Conservation (phyloP, 2,113 vertebrate genomes). For the Spheniscus mendiculus region DNA sequence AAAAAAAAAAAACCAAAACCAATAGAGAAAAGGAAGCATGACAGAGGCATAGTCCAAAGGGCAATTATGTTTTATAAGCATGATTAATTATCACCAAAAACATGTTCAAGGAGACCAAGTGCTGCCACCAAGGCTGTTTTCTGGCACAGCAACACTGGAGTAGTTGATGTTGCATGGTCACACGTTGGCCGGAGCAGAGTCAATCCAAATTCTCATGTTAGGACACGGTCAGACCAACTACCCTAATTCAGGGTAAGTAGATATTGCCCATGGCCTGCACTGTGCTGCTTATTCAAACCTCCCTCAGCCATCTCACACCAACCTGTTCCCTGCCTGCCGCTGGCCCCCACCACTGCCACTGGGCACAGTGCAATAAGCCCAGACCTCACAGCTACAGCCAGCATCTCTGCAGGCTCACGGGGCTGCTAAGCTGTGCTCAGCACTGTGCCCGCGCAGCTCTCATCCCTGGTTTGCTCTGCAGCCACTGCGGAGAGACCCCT, state of each 20-base stretch:
- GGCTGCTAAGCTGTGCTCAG: neutral
- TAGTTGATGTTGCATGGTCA: neutral
- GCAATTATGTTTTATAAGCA: neutral
- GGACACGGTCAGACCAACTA: fast-evolving
- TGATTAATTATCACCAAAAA: neutral
- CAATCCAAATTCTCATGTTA: fast-evolving
- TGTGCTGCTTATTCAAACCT: neutral
- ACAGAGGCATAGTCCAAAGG: neutral
- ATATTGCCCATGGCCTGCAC: neutral
- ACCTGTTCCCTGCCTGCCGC: neutral
- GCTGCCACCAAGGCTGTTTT: neutral
- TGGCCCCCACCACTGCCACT: too few species aligned
- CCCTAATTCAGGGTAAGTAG: fast-evolving
- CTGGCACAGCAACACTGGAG: neutral
- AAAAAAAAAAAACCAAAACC: too few species aligned
- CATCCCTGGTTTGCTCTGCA: neutral
- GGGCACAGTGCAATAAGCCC: neutral
- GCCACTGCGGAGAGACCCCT: neutral
- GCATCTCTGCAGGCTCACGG: neutral
- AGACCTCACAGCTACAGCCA: neutral
- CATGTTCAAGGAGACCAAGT: neutral
- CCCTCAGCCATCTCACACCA: fast-evolving
- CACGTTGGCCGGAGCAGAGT: fast-evolving
- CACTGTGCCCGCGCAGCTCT: fast-evolving
- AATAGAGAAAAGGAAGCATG: neutral